phyloP scores from a whole-genome alignment of 2,797 vertebrate species.

The Telmatherina bonti region DNA sequence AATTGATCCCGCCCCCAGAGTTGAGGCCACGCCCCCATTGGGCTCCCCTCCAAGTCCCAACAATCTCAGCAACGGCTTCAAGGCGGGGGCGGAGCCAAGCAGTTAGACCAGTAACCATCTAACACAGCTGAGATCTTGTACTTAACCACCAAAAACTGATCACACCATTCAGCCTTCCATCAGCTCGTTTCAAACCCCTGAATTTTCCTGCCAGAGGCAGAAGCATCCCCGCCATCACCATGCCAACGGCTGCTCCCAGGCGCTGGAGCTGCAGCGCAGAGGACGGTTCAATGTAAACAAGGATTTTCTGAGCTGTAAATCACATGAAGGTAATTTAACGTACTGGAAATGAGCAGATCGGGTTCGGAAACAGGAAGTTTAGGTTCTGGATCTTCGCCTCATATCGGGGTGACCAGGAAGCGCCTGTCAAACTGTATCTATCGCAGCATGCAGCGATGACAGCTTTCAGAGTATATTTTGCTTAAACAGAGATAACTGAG shows the following conservation, averaged over 20 bases:
- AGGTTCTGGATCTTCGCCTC: background rate
- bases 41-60: constrained; percentile 72
- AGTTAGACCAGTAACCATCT: constrained; percentile 73
- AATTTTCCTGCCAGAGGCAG: background rate
- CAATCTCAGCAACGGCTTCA: constrained; percentile 81
- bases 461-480: constrained; percentile 8
- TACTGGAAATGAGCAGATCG: background rate
- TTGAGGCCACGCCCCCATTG: constrained; percentile 35
- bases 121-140: background rate
- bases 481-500: background rate
- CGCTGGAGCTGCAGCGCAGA: too few relatives aligned
- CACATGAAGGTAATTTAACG: background rate
- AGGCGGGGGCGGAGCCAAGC: constrained; percentile 64
- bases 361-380: too few relatives aligned
- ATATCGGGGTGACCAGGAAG: background rate
- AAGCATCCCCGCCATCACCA: background rate
- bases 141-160: background rate
- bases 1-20: constrained; percentile 54
- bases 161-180: constrained; percentile 4
- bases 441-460: background rate
- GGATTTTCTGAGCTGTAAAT: background rate
- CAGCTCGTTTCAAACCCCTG: background rate
- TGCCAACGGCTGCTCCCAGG: background rate
- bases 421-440: background rate
- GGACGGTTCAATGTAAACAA: background rate